Base-by-base conservation (phyloP, 2,888 invertebrate genomes). In the Drosophila paramelanica region DNA sequence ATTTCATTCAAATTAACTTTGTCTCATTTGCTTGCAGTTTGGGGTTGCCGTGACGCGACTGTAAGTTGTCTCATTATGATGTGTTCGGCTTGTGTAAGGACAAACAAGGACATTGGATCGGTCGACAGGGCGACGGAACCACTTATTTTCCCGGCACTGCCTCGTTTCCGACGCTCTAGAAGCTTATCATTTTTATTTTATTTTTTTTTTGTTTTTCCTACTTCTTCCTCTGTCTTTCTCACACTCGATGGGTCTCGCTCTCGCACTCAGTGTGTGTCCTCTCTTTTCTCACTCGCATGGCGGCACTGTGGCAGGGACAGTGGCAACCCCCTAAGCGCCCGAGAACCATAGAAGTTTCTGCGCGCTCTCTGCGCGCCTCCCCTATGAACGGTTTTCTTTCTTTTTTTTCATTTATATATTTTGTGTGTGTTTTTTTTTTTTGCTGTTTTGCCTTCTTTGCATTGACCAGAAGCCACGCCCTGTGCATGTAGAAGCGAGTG, bases 401-500 rank as follows among this genome's bases (percentile, higher is more conserved):
- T 52, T 53, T 52, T 27, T 55, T 45, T 43, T 38, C n/a, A 59
- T 45, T 14, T 55, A 45, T 17, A 17, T 17, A 17, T 17, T 17
- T 17, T 51, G 8, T 42, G 27, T 33, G n/a, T n/a, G n/a, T 61
- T 69, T 61, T 67, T 42, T 57, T 50, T 64, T 45, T 62, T 49
- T 65, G 47, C 53, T 64, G 47, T 62, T 67, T 56, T 84, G 69
- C 70, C 73, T 73, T 66, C 67, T 73, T 83, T 72, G 71, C 69
- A 73, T 69, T 85, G 90, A 89, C 88, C 89, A 87, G 80, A 91
- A 91, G 90, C 91, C 91, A 91, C 91, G 91, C 91, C 91, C 91
- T 88, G 81, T 79, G 81, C 81, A 81, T 89, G 87, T 88, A 78
- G 75, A 67, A 79, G 83, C 80, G 77, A 73, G 69, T 76, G 81